These are phyloP conservation scores for Pelvicachromis taeniatus DNA, from an alignment of 2,113 vertebrate genomes.

Conservation along the genomic window DNA sequence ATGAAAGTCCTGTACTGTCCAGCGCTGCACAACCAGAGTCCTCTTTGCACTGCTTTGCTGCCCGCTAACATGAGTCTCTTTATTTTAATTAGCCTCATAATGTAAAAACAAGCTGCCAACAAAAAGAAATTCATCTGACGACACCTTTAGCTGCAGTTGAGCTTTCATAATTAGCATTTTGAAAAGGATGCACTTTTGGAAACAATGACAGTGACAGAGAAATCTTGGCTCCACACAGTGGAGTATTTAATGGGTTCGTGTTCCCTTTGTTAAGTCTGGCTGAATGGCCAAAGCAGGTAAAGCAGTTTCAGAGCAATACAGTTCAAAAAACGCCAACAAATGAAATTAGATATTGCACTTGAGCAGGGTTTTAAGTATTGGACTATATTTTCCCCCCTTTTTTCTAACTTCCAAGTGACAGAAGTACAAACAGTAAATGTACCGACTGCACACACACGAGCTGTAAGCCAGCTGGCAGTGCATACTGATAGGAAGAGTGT, in stretches of 20 bases:
- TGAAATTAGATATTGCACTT: background rate
- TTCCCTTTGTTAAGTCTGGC: background rate
- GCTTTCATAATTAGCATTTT: background rate
- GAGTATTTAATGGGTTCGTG: background rate
- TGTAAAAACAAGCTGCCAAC: background rate
- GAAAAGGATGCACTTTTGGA: background rate
- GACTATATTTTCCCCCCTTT: background rate
- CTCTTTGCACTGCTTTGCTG: rapidly evolving
- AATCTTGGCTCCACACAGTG: background rate
- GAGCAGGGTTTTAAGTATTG: background rate
- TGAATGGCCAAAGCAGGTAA: background rate
- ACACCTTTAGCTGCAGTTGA: background rate
- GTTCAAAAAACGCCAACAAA: background rate
- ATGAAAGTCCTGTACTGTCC: background rate
- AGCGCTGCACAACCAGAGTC: background rate
- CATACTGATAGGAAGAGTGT: background rate
- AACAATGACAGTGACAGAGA: background rate
- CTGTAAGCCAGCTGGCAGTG: background rate
- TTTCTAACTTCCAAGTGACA: background rate
- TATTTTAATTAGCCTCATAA: background rate
- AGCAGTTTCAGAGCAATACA: background rate
- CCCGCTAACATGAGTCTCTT: rapidly evolving
- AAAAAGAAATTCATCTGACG: background rate
- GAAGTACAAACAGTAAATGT: background rate
- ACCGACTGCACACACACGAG: background rate